Base-by-base conservation (phyloP, 2,113 vertebrate genomes). In the Corydoras sp. region DNA sequence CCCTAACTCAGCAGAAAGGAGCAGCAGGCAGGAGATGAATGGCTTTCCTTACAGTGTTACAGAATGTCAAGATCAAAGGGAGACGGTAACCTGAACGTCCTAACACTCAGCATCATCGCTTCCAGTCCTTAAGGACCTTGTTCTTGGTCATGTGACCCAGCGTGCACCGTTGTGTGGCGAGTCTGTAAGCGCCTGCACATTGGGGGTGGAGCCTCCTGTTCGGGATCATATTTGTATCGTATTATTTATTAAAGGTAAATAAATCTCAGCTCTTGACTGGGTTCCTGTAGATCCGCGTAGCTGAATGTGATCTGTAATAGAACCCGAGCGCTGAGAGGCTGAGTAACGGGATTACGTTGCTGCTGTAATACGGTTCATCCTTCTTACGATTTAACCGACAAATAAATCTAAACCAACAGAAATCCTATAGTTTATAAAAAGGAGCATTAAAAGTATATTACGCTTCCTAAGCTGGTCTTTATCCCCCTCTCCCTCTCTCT, bases 11-110 rank as follows among this genome's bases (percentile, higher is more conserved):
- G 58, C 35, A 54, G 62, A 50, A 10, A 49, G 48, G 69, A 68
- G 60, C 71, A 83, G 83, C 71, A 70, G 60, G 74, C 55, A 77
- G 77, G 76, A 81, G 62, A 76, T 59, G n/a, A 77, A 79, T 83
- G 67, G 29, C 65, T 62, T 67, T 73, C 73, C 51, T 76, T 66
- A 59, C 58, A 58, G 56, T 61, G 70, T 48, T 60, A 62, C 50
- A 76, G 71, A 76, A 76, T 49, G 70, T 67, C 69, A 66, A 35
- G 61, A 48, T 35, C 77, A 60, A 69, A 62, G 55, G 9, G 58
- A 13, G 49, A 65, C 60, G 54, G 51, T 60, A 14, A 58, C 29
- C 50, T 64, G 49, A 65, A 65, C 48, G 51, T 5, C 13, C 35
- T 8, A 43, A 43, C 35, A 8, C 7, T 43, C 35, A 43, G 7